Evolutionary conservation across 2,888 invertebrate genomes (phyloP).

Genomic region (Drosophila longiperda): DNA sequence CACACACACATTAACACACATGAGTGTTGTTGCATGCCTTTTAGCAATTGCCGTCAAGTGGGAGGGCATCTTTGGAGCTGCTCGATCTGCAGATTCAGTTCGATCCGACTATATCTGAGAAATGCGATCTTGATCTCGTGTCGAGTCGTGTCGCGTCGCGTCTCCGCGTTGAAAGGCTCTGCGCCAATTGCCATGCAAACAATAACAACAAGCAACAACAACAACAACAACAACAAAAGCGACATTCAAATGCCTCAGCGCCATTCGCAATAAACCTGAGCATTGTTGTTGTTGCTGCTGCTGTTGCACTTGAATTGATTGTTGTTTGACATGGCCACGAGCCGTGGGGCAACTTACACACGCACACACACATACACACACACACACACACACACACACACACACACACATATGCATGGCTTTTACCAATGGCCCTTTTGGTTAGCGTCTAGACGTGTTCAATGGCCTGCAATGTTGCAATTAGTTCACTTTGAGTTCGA

Average conservation of each 20-base stretch:
- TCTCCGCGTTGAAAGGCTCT: constrained; percentile 64
- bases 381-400: background rate
- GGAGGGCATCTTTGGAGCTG: constrained; percentile 27
- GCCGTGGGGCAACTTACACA: constrained; percentile 46
- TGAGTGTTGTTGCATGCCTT: constrained; percentile 3
- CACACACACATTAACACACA: background rate
- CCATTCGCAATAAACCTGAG: constrained; percentile 30
- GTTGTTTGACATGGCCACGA: constrained; percentile 64
- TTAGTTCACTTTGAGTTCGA: constrained; percentile 40
- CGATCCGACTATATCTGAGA: constrained; percentile 45
- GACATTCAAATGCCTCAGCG: constrained; percentile 41
- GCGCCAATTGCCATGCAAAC: constrained; percentile 35
- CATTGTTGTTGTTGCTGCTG: constrained; percentile 20
- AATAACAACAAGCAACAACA: constrained; percentile 7
- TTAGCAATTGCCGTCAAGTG: constrained; percentile 12
- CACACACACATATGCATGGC: background rate
- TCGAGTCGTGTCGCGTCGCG: constrained; percentile 28
- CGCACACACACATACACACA: background rate
- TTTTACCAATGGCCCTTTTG: constrained; percentile 22
- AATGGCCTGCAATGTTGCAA: constrained; percentile 34
- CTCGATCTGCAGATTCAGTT: constrained; percentile 33
- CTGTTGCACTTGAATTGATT: constrained; percentile 61
- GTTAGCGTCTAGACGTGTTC: constrained; percentile 46
- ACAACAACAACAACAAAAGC: constrained; percentile 13
- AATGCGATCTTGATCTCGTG: constrained; percentile 58